Evolutionary conservation across 2,888 invertebrate species (phyloP).

Genomic region (Tethea ocularis): DNA sequence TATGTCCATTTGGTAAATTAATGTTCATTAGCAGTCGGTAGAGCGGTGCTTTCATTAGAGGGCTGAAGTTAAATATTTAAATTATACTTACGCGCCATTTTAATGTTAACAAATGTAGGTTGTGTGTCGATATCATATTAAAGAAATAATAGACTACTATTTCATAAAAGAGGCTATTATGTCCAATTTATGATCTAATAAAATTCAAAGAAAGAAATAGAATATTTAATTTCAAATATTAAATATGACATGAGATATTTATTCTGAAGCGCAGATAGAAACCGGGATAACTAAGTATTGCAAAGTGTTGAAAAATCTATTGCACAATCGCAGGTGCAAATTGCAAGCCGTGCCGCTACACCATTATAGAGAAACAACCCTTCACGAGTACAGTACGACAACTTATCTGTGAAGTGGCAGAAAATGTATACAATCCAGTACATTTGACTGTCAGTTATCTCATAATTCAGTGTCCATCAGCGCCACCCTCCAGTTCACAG

Average conservation of each 20-base stretch:
- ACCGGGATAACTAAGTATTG: background rate
- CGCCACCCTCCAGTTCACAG: too few relatives aligned
- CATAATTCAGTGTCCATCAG: too few relatives aligned
- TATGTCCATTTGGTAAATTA: slow-evolving; percentile 53
- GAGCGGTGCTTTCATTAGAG: slow-evolving; percentile 41
- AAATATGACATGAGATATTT: background rate
- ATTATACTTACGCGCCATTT: slow-evolving; percentile 41
- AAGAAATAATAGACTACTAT: background rate
- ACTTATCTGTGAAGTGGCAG: too few relatives aligned
- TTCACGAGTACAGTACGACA: too few relatives aligned
- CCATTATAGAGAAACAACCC: background rate
- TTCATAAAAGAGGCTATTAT: background rate
- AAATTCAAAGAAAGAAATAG: too few relatives aligned
- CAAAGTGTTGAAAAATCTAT: background rate
- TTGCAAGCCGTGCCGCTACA: background rate
- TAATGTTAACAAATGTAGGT: slow-evolving; percentile 37
- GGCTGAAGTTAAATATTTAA: slow-evolving; percentile 48
- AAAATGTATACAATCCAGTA: too few relatives aligned
- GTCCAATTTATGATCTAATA: too few relatives aligned
- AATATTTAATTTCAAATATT: too few relatives aligned
- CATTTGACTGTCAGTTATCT: too few relatives aligned
- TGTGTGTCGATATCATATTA: slow-evolving; percentile 6
- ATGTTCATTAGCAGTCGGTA: slow-evolving; percentile 46
- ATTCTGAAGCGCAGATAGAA: background rate
- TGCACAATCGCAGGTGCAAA: background rate